A percentile compares a stretch with the other conserved stretches of the same genome.
These are phyloP conservation scores for Gorsachius magnificus DNA, from an alignment of 2,797 vertebrate genomes.

Conservation along the genomic window DNA sequence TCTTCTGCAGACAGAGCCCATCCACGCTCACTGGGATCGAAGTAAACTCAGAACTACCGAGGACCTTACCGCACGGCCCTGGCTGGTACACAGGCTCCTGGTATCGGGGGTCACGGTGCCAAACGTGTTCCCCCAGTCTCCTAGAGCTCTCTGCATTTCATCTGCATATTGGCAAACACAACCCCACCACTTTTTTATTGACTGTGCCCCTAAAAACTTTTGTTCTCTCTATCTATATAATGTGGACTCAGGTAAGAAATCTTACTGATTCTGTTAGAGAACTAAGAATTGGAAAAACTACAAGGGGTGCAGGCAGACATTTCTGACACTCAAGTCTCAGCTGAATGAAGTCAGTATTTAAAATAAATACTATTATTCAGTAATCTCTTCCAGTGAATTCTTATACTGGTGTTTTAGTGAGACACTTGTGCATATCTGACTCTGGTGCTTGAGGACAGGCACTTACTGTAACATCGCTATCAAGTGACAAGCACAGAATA, in stretches of 20 bases:
- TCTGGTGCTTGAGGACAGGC: neutral
- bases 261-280: neutral
- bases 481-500: neutral
- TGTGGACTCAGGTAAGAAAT: neutral
- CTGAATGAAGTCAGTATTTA: neutral
- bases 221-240: neutral
- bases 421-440: fast-evolving
- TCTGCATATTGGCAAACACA: neutral
- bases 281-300: neutral
- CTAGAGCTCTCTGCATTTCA: neutral
- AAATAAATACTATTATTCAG: neutral
- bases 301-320: neutral
- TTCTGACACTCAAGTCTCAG: neutral
- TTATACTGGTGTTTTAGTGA: neutral
- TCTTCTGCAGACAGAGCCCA: neutral
- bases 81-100: neutral
- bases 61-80: fast-evolving
- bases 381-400: neutral
- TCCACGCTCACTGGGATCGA: neutral
- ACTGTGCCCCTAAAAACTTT: neutral
- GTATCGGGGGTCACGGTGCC: neutral
- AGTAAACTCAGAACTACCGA: fast-evolving
- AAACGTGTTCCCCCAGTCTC: neutral
- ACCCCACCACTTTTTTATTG: neutral
- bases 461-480: neutral